These are phyloP conservation scores for Dendrocincla tyrannina DNA, from an alignment of 2,797 vertebrate species.

Conservation along the genomic window DNA sequence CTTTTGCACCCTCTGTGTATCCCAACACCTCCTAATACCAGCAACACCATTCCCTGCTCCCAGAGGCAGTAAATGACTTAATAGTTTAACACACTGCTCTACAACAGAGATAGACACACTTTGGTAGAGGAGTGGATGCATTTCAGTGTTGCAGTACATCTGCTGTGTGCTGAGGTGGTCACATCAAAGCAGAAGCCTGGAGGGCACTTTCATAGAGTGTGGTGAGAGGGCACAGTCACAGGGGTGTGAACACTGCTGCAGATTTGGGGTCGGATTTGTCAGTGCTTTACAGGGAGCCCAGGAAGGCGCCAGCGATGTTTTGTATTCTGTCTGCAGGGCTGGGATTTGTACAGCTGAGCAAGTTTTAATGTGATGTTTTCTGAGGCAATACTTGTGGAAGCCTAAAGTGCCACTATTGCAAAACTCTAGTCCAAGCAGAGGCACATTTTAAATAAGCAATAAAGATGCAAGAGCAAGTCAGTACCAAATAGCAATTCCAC, in stretches of 20 bases:
- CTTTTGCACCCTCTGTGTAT: neutral
- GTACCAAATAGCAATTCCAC: neutral
- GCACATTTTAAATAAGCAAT: conserved; percentile 48
- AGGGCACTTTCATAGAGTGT: neutral
- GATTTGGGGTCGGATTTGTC: neutral
- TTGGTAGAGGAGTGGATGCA: neutral
- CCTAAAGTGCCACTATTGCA: neutral
- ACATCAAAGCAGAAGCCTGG: neutral
- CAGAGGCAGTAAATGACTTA: neutral
- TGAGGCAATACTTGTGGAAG: neutral
- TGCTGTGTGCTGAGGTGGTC: neutral
- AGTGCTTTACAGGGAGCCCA: neutral
- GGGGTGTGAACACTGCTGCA: neutral
- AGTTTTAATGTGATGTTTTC: conserved; percentile 47
- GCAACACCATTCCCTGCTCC: neutral
- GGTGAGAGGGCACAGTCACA: neutral
- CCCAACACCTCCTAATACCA: neutral
- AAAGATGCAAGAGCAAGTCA: conserved; percentile 12
- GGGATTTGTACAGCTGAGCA: conserved; percentile 51
- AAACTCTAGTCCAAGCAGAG: neutral
- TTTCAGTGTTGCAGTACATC: neutral
- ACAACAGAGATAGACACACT: neutral
- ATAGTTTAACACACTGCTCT: neutral
- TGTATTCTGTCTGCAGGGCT: conserved; percentile 6
- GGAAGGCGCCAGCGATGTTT: conserved; percentile 1